Evolutionary conservation across 1,140 invertebrate genomes (phyloP), one percentile per base, ranked within the genome.

Genomic region (Oreohelix idahoensis): DNA sequence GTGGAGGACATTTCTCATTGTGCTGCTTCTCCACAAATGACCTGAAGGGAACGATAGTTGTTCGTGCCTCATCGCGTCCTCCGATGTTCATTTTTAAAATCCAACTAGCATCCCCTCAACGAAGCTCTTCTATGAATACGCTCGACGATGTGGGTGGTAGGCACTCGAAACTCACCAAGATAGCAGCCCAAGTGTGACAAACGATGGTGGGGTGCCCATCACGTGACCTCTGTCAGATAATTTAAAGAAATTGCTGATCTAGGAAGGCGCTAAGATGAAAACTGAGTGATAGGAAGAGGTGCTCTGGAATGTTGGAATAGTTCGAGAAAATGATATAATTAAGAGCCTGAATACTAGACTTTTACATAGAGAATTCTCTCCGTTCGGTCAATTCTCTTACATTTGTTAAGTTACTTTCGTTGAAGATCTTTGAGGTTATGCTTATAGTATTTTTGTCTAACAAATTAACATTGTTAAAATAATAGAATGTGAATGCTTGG

Each of bases 221-320:
- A 74, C 38, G 71, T 74, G 71, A 42, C 13, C 71, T 74, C 38
- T 74, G 8, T 74, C 71, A 11, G 38, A 36, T 74, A 74, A 74
- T 74, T 74, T 74, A 8, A 11, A 29, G 42, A 49, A 74, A 74
- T 39, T n/a, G 71, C 71, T 74, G 2, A 26, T 49, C 71, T 35
- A 8, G 26, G 71, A 39, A n/a, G 1, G 36, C 0, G 15, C 1
- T 2, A 29, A 1, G 38, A 20, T 8, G 26, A 42, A 73, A n/a
- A 73, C 11, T 15, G 70, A 73, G 70, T 17, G 17, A 58, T 58
- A 58, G 23, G 26, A 58, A n/a, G 5, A n/a, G 53, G 20, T 2
- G 42, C 42, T 45, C 5, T 15, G 42, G 42, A 45, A 45, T 45
- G 42, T 45, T 45, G 42, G 15, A 45, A 45, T 45, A 45, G 42